Evolutionary conservation across 1,140 invertebrate species (phyloP).

Genomic region (Bombus sibiricus): DNA sequence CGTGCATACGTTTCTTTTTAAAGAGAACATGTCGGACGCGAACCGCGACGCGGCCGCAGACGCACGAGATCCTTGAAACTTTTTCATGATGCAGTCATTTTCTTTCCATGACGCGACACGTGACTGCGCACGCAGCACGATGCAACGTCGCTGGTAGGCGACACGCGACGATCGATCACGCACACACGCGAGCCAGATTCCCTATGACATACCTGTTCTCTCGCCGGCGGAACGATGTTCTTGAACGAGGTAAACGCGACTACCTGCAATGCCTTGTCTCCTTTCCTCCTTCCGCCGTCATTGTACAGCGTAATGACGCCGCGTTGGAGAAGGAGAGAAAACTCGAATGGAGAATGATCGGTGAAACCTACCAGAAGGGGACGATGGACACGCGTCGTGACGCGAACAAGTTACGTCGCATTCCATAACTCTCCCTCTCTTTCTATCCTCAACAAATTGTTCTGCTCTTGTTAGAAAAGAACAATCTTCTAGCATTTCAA

Average conservation of each 20-base stretch:
- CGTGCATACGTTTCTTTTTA: constrained; percentile 1
- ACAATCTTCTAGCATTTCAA: background rate
- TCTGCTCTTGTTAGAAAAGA: background rate
- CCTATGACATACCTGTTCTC: constrained; percentile 18
- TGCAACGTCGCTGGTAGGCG: constrained; percentile 17
- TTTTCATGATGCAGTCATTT: constrained; percentile 55
- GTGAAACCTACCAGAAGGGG: background rate
- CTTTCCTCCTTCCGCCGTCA: background rate
- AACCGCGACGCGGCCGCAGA: constrained; percentile 16
- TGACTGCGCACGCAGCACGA: constrained; percentile 71
- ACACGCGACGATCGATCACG: constrained; percentile 68
- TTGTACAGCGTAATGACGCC: background rate
- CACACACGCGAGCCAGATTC: constrained; percentile 59
- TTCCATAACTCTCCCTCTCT: background rate
- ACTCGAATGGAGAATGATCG: background rate
- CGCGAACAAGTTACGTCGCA: constrained; percentile 3
- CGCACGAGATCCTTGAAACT: constrained; percentile 59
- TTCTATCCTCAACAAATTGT: constrained; percentile 34
- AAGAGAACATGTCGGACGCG: constrained; percentile 33
- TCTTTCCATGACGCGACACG: constrained; percentile 61
- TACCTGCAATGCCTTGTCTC: constrained; percentile 2
- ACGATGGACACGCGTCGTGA: background rate
- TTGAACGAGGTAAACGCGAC: constrained; percentile 41
- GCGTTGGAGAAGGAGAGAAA: background rate
- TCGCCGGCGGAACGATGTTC: constrained; percentile 30